These are phyloP conservation scores for Pollenia labialis DNA, from an alignment of 2,888 invertebrate genomes.

Conservation along the genomic window DNA sequence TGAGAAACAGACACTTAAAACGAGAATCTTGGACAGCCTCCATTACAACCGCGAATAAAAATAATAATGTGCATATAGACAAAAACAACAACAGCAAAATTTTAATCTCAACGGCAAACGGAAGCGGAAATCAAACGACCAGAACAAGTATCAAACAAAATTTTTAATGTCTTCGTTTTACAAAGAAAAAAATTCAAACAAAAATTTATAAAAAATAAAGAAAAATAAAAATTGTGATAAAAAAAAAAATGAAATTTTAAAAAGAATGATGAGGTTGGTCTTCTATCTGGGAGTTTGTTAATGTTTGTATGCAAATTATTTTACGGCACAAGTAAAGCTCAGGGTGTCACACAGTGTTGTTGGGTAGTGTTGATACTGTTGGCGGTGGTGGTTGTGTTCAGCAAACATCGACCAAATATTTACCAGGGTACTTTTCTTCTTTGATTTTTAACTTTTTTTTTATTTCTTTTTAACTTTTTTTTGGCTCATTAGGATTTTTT, in stretches of 20 bases:
- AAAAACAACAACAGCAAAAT: conserved; percentile 77
- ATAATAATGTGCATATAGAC: conserved; percentile 78
- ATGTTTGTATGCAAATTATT: conserved; percentile 42
- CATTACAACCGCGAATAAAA: conserved; percentile 66
- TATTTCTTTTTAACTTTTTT: conserved; percentile 77
- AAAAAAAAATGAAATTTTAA: conserved; percentile 53
- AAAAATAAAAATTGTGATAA: conserved; percentile 66
- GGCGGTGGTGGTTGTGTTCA: conserved; percentile 46
- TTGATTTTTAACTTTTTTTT: conserved; percentile 76
- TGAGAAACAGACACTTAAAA: conserved; percentile 66
- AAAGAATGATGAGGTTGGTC: conserved; percentile 28
- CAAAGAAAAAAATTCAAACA: conserved; percentile 35
- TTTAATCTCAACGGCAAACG: conserved; percentile 83
- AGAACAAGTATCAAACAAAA: conserved; percentile 78
- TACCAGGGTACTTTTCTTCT: conserved; percentile 51
- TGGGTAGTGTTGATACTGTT: conserved; percentile 39
- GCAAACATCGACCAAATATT: conserved; percentile 62
- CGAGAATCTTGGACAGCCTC: conserved; percentile 57
- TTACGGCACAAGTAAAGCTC: conserved; percentile 52
- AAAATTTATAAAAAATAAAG: conserved; percentile 53
- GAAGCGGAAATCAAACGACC: conserved; percentile 83
- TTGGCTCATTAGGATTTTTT: conserved; percentile 80
- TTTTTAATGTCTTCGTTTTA: conserved; percentile 78
- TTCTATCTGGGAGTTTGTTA: not conserved
- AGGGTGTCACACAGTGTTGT: conserved; percentile 61